These are phyloP conservation scores for Phyllotreta striolata DNA, from an alignment of 2,888 invertebrate species.

Conservation along the genomic window DNA sequence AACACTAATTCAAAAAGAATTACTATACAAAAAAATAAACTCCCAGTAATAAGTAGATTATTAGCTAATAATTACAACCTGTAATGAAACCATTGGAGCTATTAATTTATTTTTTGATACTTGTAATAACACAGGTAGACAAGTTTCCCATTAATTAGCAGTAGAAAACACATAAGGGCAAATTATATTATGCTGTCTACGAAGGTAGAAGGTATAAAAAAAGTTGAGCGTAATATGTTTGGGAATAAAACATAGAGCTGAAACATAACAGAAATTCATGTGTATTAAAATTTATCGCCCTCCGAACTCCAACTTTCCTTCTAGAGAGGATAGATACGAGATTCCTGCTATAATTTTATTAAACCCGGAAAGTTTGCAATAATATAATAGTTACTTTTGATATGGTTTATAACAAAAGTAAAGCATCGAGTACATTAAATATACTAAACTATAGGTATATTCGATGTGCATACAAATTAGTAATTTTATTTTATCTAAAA, in stretches of 20 bases:
- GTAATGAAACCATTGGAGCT: too few species aligned
- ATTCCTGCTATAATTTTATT: slow-evolving; percentile 20
- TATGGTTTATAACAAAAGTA: too few species aligned
- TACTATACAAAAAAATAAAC: too few species aligned
- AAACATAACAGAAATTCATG: slow-evolving; percentile 23
- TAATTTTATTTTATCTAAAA: too few species aligned
- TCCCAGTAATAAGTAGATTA: too few species aligned
- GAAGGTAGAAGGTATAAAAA: slow-evolving; percentile 1
- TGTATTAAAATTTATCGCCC: slow-evolving; percentile 20
- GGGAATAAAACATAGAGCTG: slow-evolving; percentile 20
- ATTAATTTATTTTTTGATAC: too few species aligned
- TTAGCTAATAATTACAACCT: too few species aligned
- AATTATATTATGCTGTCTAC: background rate
- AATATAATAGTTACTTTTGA: background rate
- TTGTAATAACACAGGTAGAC: background rate
- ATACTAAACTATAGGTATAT: too few species aligned
- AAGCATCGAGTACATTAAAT: too few species aligned
- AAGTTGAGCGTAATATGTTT: background rate
- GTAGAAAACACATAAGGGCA: background rate
- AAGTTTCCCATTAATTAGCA: background rate
- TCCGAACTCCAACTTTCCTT: slow-evolving; percentile 8
- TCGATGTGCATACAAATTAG: too few species aligned
- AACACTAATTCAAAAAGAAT: too few species aligned
- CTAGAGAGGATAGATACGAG: slow-evolving; percentile 1
- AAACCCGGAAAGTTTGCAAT: slow-evolving; percentile 3